These are phyloP conservation scores for Autographa pulchrina DNA, from an alignment of 2,888 invertebrate species.

Conservation along the genomic window DNA sequence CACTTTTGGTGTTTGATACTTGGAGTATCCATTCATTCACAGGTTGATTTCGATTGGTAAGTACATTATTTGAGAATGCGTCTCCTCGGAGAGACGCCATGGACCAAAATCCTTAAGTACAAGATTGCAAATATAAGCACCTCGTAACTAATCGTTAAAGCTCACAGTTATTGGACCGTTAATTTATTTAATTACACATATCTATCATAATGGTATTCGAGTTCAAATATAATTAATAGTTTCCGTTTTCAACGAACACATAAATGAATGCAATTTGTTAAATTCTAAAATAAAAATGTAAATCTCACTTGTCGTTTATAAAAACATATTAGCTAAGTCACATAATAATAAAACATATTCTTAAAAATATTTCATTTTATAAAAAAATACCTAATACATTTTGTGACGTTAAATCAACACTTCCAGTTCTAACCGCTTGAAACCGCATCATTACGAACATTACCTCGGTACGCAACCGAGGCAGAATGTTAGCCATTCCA, in stretches of 20 bases:
- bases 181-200: constrained; percentile 46
- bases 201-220: constrained; percentile 57
- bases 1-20: constrained; percentile 55
- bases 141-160: constrained; percentile 63
- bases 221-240: constrained; percentile 51
- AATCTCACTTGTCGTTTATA: constrained; percentile 76
- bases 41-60: constrained; percentile 63
- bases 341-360: constrained; percentile 68
- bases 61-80: constrained; percentile 49
- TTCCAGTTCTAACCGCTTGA: constrained; percentile 38
- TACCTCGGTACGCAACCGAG: constrained; percentile 1
- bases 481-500: neutral
- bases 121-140: constrained; percentile 70
- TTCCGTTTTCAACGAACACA: constrained; percentile 47
- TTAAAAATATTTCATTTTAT: constrained; percentile 69
- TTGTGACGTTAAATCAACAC: constrained; percentile 55
- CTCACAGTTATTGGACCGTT: constrained; percentile 63
- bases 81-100: constrained; percentile 35
- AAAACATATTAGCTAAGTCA: constrained; percentile 67
- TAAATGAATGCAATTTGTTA: constrained; percentile 49
- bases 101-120: constrained; percentile 66
- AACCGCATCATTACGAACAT: neutral
- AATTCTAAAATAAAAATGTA: constrained; percentile 56
- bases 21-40: constrained; percentile 55
- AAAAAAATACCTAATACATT: constrained; percentile 66